These are phyloP conservation scores for Bombylius major DNA, from an alignment of 2,888 invertebrate species.

Conservation along the genomic window DNA sequence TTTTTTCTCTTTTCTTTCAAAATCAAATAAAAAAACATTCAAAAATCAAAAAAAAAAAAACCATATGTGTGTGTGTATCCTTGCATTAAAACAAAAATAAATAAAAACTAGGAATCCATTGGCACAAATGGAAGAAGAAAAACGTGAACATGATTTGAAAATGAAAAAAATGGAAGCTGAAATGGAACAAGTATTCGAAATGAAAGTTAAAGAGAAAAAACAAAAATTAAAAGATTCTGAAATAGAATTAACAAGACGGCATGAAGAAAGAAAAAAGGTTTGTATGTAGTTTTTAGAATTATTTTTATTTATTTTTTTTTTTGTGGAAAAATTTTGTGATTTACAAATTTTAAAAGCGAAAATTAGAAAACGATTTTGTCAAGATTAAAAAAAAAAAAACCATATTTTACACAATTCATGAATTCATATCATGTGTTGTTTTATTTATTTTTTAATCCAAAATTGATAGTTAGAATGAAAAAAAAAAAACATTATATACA, in stretches of 20 bases:
- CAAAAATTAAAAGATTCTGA: constrained; percentile 94
- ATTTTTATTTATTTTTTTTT: constrained; percentile 15
- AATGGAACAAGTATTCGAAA: constrained; percentile 98
- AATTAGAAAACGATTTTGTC: too few relatives aligned
- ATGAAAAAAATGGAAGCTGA: constrained; percentile 99
- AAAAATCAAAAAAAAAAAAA: too few relatives aligned
- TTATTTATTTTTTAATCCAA: too few relatives aligned
- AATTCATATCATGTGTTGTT: too few relatives aligned
- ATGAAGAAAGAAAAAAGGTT: constrained; percentile 65
- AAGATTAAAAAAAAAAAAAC: too few relatives aligned
- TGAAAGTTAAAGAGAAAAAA: constrained; percentile 93
- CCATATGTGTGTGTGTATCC: too few relatives aligned
- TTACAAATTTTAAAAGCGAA: not conserved
- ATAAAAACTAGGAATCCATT: constrained; percentile 69
- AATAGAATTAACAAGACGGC: constrained; percentile 78
- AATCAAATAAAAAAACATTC: too few relatives aligned
- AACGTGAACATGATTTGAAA: constrained; percentile 87
- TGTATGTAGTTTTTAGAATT: constrained; percentile 2
- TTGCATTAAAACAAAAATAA: not conserved
- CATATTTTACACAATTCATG: too few relatives aligned
- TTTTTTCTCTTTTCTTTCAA: too few relatives aligned
- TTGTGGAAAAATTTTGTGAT: constrained; percentile 32
- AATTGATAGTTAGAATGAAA: too few relatives aligned
- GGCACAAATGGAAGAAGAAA: constrained; percentile 97
- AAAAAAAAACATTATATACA: too few relatives aligned